Evolutionary conservation across 2,888 invertebrate genomes (phyloP).

Genomic region (Colostygia pectinataria): DNA sequence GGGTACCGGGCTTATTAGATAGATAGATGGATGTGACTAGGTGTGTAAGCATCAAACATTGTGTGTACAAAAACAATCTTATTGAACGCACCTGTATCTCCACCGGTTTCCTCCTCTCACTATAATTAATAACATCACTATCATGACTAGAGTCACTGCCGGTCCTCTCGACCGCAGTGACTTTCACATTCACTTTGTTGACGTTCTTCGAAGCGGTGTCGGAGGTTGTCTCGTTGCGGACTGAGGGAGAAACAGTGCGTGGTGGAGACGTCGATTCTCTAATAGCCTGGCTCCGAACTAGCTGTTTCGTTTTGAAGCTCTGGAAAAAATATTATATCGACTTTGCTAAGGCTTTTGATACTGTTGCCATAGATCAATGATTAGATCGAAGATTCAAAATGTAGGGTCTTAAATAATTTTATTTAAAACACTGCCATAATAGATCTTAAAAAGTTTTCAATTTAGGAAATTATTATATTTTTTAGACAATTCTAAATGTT

Average conservation of each 20-base stretch:
- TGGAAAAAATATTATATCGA: constrained; percentile 37
- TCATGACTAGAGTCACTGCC: constrained; percentile 63
- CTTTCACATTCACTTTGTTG: constrained; percentile 29
- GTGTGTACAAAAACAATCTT: no score
- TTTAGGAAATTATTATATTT: no score
- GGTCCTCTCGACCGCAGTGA: constrained; percentile 24
- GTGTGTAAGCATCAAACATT: no score
- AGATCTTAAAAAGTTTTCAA: no score
- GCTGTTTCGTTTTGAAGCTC: constrained; percentile 89
- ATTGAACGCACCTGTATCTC: constrained; percentile 68
- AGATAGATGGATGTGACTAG: no score
- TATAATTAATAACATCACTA: constrained; percentile 42
- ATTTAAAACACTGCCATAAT: no score
- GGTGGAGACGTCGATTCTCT: constrained; percentile 90
- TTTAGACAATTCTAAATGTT: no score
- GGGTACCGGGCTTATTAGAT: no score
- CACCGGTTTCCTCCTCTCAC: constrained; percentile 60
- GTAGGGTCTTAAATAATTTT: background rate
- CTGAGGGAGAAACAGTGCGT: constrained; percentile 76
- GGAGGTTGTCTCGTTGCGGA: constrained; percentile 27
- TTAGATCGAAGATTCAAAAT: background rate
- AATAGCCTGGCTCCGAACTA: constrained; percentile 95
- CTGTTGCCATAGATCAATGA: background rate
- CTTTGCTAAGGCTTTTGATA: constrained; percentile 10
- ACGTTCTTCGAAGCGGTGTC: constrained; percentile 35